Evolutionary conservation across 1,140 invertebrate genomes (phyloP), one percentile per base, ranked within the genome.

Genomic region (Diorhabda sublineata): DNA sequence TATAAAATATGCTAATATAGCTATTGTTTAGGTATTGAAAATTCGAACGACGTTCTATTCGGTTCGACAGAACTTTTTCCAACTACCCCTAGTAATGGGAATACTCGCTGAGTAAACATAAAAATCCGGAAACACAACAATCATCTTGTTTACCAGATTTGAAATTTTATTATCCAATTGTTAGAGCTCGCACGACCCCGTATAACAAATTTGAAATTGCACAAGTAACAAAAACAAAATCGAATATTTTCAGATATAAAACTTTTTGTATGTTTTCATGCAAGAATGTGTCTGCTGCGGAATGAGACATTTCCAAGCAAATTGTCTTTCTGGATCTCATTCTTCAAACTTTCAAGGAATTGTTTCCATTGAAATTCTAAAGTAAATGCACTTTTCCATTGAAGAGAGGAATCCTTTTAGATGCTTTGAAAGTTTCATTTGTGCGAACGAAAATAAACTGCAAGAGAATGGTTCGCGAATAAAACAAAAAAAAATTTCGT

Each of bases 251-350:
- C 64, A 67, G 72, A 69, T 73, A 73, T 75, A 75, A 75, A 75
- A 75, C 58, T 71, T 62, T 52, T 52, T 52, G 47, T 3, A 52
- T 52, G 47, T 52, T 52, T 66, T 67, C 68, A 72, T 73, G 72
- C 73, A 72, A 75, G 72, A 64, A 70, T 74, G 69, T 61, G 72
- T 75, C 74, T 75, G 67, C 70, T 58, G 47, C 52, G 43, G 69
- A 75, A 75, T 72, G 72, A 71, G 70, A 69, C 74, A 74, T 75
- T 75, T 67, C 66, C 74, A 72, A 52, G 70, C 74, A 74, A 75
- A 75, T 52, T 69, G 70, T 61, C 61, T 26, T 57, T 6, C 52
- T 41, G 47, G 6, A 8, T 52, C 2, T n/a, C 6, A n/a, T n/a
- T 52, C 6, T 0, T 8, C 6, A 6, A 52, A n/a, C 47, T 6